These are phyloP conservation scores for Agapostemon virescens DNA, from an alignment of 2,888 invertebrate genomes.

Conservation along the genomic window DNA sequence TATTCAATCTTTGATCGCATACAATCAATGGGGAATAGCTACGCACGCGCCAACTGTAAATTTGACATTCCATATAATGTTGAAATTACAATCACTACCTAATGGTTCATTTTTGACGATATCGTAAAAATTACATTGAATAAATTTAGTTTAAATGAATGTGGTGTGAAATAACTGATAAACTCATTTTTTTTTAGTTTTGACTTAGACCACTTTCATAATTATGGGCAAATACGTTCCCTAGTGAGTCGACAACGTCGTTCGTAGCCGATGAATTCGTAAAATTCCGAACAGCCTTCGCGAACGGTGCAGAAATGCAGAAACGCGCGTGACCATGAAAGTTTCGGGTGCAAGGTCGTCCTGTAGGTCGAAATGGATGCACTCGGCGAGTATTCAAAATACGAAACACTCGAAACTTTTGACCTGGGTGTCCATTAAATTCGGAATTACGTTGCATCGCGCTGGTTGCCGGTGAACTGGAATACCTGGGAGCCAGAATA, in stretches of 20 bases:
- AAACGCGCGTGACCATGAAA: background rate
- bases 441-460: background rate
- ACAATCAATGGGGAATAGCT: too few relatives aligned
- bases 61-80: too few relatives aligned
- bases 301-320: background rate
- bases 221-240: too few relatives aligned
- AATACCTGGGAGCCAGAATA: constrained; percentile 36
- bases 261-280: background rate
- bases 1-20: too few relatives aligned
- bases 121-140: too few relatives aligned
- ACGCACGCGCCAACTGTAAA: too few relatives aligned
- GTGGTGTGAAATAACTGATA: too few relatives aligned
- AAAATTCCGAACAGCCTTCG: background rate
- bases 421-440: background rate
- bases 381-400: background rate
- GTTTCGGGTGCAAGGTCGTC: background rate
- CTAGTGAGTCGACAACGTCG: background rate
- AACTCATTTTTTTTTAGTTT: too few relatives aligned
- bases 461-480: background rate
- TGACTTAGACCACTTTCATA: too few relatives aligned
- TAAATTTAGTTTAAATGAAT: too few relatives aligned
- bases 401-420: background rate
- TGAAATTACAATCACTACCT: too few relatives aligned
- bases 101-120: too few relatives aligned
- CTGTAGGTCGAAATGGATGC: background rate